phyloP scores from a whole-genome alignment of 2,888 invertebrate genomes.

The Zele albiditarsus region DNA sequence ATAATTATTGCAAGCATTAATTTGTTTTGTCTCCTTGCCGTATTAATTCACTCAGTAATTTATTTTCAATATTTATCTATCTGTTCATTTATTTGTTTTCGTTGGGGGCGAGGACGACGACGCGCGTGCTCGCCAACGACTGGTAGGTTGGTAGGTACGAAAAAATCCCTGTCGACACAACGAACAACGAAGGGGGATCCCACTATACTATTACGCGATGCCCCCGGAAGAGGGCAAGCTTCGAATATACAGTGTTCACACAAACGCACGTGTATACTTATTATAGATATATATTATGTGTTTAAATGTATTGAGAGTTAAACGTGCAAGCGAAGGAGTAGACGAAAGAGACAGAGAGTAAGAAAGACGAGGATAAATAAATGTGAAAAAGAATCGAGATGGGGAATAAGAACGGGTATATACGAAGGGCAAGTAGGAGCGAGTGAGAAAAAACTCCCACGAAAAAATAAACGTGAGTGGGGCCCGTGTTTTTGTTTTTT shows the following conservation, averaged over 20 bases:
- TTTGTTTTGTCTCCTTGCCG: too few relatives aligned
- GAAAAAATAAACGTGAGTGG: not conserved
- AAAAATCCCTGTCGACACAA: not conserved
- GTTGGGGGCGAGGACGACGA: not conserved
- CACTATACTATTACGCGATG: not conserved
- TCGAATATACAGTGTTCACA: not conserved
- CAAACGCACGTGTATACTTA: not conserved
- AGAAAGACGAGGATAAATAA: not conserved
- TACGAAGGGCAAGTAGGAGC: not conserved
- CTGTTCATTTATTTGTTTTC: not conserved
- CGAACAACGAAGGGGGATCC: slow-evolving; percentile 5
- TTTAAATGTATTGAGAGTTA: not conserved
- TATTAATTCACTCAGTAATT: not conserved
- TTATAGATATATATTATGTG: not conserved
- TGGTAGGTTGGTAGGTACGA: not conserved
- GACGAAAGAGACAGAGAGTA: not conserved
- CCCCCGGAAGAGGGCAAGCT: not conserved
- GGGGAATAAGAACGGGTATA: not conserved
- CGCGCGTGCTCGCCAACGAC: slow-evolving; percentile 15
- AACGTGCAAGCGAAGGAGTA: slow-evolving; percentile 1
- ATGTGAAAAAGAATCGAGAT: not conserved
- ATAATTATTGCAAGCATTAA: too few relatives aligned
- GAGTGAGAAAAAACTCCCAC: not conserved
- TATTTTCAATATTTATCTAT: not conserved
- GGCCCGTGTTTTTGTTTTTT: not conserved